Base-by-base conservation (phyloP, 1,140 invertebrate genomes). In the Lepidurus apus region DNA sequence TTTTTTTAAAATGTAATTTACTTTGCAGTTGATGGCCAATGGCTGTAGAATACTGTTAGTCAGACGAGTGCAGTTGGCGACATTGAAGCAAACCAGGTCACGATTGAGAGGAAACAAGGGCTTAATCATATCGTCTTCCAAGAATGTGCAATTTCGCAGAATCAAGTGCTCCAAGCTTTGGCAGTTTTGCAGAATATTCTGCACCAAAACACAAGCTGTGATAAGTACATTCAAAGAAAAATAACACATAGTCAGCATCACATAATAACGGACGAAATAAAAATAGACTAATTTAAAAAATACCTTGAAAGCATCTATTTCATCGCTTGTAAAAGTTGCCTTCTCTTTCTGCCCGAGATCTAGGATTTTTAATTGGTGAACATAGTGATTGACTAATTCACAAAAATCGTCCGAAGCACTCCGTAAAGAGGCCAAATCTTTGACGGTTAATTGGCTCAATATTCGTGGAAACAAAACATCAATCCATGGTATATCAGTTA, bases 21-120 rank as follows among this genome's bases (percentile, higher is more conserved):
- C 78, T 79, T 75, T 79, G 45, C 78, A 79, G 34, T 79, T 79
- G 6, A 79, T 43, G 3, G 73, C 78, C 34, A 79, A 45, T 75
- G 78, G 78, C 43, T 79, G 78, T 21, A 79, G 74, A 9, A 44
- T 43, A 7, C 78, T 74, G 47, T 53, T 79, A 2, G 13, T 79
- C 7, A 79, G 47, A 43, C 24, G 78, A 42, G 34, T 74, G 75
- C 74, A 43, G 17, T 75, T 74, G 21, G 73, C 43, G 6, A 79
- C 43, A 74, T 79, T 74, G 34, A 79, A 7, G 17, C 75, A 43
- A 47, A 7, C 34, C 43, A 79, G 45, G 42, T 47, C 75, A n/a
- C 17, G 78, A 74, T 79, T 79, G 21, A 45, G 47, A 47, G 21
- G 42, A 24, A 79, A 44, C 10, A 79, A 6, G 10, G 24, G 43